A percentile compares a stretch with the other conserved stretches of the same genome.
These are phyloP conservation scores for Heliothis subflexa DNA, from an alignment of 1,140 invertebrate species.

Conservation along the genomic window DNA sequence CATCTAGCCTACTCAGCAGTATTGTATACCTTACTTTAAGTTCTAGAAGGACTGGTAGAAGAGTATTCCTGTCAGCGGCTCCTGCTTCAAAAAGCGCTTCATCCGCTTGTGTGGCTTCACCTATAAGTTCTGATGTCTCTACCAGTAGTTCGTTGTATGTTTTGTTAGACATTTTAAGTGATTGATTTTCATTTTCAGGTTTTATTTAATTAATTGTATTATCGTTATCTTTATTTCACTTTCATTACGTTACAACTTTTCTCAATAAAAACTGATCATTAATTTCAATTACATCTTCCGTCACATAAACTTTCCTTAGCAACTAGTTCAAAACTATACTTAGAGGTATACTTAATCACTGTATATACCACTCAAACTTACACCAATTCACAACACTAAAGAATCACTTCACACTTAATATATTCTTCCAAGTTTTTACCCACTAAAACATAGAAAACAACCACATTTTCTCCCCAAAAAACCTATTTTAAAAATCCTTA, in stretches of 20 bases:
- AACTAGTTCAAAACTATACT: too few species aligned
- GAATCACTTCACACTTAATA: too few species aligned
- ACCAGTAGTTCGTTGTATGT: constrained; percentile 90
- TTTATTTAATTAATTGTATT: not conserved
- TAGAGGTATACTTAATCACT: too few species aligned
- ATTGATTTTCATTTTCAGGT: not conserved
- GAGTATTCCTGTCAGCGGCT: constrained; percentile 87
- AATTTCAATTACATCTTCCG: too few species aligned
- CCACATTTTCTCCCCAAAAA: not conserved
- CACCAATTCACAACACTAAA: too few species aligned
- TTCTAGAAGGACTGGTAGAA: constrained; percentile 87
- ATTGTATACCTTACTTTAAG: constrained; percentile 93
- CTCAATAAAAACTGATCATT: too few species aligned
- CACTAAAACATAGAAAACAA: too few species aligned
- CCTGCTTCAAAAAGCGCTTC: constrained; percentile 88
- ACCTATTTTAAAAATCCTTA: not conserved
- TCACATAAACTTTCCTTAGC: too few species aligned
- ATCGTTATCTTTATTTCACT: too few species aligned
- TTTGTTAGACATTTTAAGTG: constrained; percentile 89
- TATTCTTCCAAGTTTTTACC: too few species aligned
- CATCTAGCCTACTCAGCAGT: constrained; percentile 91
- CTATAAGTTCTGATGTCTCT: constrained; percentile 88
- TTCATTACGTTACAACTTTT: too few species aligned
- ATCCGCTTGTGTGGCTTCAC: constrained; percentile 89
- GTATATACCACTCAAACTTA: too few species aligned